phyloP scores from a whole-genome alignment of 2,113 vertebrate genomes.

The Paramisgurnus dabryanus region DNA sequence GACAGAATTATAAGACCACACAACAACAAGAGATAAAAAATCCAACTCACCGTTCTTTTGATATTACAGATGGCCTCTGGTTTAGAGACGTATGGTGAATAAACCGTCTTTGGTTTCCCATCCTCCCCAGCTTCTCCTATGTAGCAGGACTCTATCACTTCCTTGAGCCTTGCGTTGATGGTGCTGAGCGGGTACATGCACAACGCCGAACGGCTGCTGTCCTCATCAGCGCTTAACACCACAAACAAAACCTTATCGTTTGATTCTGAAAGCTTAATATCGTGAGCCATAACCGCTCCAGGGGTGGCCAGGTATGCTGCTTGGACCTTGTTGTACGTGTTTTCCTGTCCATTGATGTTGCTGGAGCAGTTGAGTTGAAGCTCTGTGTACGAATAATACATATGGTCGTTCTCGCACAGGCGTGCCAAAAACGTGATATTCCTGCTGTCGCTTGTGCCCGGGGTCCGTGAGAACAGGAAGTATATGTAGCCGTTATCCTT shows the following conservation, averaged over 20 bases:
- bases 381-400: conserved; percentile 94
- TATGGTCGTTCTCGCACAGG: conserved; percentile 84
- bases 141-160: conserved; percentile 83
- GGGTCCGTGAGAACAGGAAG: conserved; percentile 88
- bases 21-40: neutral
- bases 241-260: conserved; percentile 80
- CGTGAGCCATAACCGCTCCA: conserved; percentile 70
- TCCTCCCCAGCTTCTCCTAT: conserved; percentile 56
- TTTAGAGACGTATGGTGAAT: conserved; percentile 80
- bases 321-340: conserved; percentile 81
- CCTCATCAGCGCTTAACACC: conserved; percentile 81
- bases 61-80: conserved; percentile 9
- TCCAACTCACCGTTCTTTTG: neutral
- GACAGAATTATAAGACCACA: too few relatives aligned
- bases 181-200: conserved; percentile 84
- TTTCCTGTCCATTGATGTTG: neutral
- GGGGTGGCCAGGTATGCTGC: conserved; percentile 77
- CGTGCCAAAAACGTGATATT: conserved; percentile 87
- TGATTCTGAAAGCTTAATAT: conserved; percentile 59
- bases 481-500: conserved; percentile 82
- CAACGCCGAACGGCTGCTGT: conserved; percentile 75
- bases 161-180: conserved; percentile 80
- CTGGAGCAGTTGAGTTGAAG: conserved; percentile 84
- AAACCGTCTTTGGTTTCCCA: conserved; percentile 68
- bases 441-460: conserved; percentile 76